Percentiles rank a stretch among this genome's conserved stretches.
Evolutionary conservation across 2,113 vertebrate species (phyloP).

Genomic region (Fregata magnificens): DNA sequence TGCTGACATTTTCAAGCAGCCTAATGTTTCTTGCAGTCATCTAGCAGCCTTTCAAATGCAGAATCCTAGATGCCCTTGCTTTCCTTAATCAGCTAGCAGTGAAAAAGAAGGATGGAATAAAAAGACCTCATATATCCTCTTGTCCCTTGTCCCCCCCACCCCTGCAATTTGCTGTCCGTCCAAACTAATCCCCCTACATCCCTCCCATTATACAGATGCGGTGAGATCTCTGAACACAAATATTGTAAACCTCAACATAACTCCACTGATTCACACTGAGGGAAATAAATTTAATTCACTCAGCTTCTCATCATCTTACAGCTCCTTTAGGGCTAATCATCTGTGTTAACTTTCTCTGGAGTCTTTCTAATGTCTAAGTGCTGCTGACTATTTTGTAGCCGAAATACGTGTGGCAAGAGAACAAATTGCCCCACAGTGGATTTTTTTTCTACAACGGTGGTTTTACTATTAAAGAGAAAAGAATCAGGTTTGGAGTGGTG

Average conservation of each 20-base stretch:
- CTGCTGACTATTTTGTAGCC: background rate
- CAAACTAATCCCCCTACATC: background rate
- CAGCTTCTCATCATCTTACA: conserved; percentile 63
- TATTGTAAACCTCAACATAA: conserved; percentile 51
- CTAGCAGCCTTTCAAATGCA: conserved; percentile 63
- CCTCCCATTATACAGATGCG: background rate
- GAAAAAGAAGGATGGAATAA: conserved; percentile 17
- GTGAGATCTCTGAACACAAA: conserved; percentile 34
- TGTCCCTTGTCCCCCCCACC: background rate
- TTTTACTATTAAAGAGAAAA: conserved; percentile 47
- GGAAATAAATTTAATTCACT: conserved; percentile 66
- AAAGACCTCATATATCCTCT: background rate
- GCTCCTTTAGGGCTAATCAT: conserved; percentile 64
- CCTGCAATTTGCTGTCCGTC: background rate
- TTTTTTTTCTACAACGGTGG: conserved; percentile 47
- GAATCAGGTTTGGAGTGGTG: background rate
- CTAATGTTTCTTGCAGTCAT: conserved; percentile 63
- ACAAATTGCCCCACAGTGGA: conserved; percentile 34
- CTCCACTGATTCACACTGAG: background rate
- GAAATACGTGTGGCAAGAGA: conserved; percentile 29
- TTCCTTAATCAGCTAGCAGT: conserved; percentile 44
- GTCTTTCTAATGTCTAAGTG: conserved; percentile 49
- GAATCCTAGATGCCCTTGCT: conserved; percentile 56
- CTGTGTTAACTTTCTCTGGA: conserved; percentile 62
- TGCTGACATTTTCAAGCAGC: conserved; percentile 66